Base-by-base conservation (phyloP, 2,888 invertebrate genomes). In the Eupithecia vulgata region DNA sequence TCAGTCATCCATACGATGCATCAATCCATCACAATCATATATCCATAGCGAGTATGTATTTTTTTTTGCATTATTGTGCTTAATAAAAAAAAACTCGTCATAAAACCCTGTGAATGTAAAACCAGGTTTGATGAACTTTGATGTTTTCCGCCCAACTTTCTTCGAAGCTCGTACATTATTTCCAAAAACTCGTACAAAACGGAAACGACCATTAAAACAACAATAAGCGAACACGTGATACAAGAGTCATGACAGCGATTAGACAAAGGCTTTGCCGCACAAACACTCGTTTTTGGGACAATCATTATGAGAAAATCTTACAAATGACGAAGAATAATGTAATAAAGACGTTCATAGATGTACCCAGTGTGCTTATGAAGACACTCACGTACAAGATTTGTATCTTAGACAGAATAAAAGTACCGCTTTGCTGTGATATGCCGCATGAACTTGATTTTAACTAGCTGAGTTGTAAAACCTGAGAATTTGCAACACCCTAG, bases 251-350 rank as follows among this genome's bases (percentile, higher is more conserved):
- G 86, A 84, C 86, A 88, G 88, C 92, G 93, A 93, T 94, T 93
- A 94, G 91, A 94, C 93, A 93, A 94, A 93, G 85, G 88, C 90
- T 90, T 93, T 92, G 94, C 91, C 92, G 91, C 90, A 86, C 86
- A 89, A 85, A 88, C 91, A 90, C 93, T 94, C 93, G 92, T 93
- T 94, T 94, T 91, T 87, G 92, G 84, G 91, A 90, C 92, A 94
- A 94, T 94, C 94, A 94, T 94, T 94, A 94, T 94, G 94, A 94
- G 94, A 94, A 94, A 94, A 94, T 94, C 94, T 94, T 88, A 89
- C 86, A 92, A 94, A 94, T 93, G 93, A 94, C 94, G 90, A 89
- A 93, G 91, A 91, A 85, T 88, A 91, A 88, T 89, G 93, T 93
- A 94, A 94, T 94, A 94, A 94, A 94, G 94, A 93, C 92, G 90